Base-by-base conservation (phyloP, 2,888 invertebrate genomes). In the Nipponacmea schrenckii region DNA sequence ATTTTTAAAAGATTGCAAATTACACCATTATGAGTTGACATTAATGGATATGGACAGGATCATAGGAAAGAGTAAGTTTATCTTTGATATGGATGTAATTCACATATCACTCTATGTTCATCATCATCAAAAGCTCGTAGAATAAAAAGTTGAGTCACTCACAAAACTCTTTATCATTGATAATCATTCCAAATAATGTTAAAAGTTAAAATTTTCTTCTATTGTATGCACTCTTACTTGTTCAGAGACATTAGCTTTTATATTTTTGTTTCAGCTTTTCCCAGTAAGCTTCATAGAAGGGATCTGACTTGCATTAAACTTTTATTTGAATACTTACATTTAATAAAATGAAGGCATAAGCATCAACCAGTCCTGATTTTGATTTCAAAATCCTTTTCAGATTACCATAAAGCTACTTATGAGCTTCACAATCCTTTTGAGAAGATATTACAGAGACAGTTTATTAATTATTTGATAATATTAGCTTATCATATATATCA, bases 41-140 rank as follows among this genome's bases (percentile, higher is more conserved):
- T 81, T 89, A 10, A 85, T 84, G 73, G 84, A 88, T 62, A 87
- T 89, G 85, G 88, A 89, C 77, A 77, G 88, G 71, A 74, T 86
- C 62, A 76, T 87, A 8, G 86, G 87, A 31, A 67, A 68, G 45
- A 72, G 78, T 78, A 73, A 67, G 75, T 62, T 10, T 48, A 48
- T 10, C 39, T 26, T 69, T 64, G 10, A 50, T 50, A 50, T 0
- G n/a, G 48, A n/a, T 48, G 15, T 48, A 48, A 48, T 17, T 4
- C 17, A 48, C 48, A 48, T 15, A 48, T 48, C n/a, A 48, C 48
- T 48, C 7, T n/a, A n/a, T n/a, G n/a, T n/a, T n/a, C n/a, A n/a
- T n/a, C n/a, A n/a, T n/a, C n/a, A n/a, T n/a, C n/a, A n/a, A n/a
- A n/a, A n/a, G n/a, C n/a, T n/a, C n/a, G n/a, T n/a, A n/a, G n/a